Evolutionary conservation across 2,113 vertebrate genomes (phyloP).

Genomic region (Callaeas wilsoni): DNA sequence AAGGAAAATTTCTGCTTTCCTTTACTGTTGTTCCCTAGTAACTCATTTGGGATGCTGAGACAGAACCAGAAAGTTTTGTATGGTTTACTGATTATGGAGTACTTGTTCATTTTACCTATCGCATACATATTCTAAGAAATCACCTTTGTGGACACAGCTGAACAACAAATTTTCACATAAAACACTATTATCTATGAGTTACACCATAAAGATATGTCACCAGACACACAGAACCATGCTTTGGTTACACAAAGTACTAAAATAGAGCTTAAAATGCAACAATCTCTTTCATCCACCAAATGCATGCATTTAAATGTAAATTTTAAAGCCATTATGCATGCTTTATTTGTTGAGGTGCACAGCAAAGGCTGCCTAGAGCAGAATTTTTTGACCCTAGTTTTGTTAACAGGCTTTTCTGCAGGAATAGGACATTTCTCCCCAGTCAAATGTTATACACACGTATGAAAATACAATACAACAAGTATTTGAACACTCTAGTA

Average conservation of each 20-base stretch:
- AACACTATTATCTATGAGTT: not conserved
- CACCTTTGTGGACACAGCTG: not conserved
- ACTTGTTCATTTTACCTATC: not conserved
- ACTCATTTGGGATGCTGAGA: not conserved
- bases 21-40: not conserved
- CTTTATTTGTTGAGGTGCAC: not conserved
- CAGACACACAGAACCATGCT: not conserved
- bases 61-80: not conserved
- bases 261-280: not conserved
- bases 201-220: not conserved
- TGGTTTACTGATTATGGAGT: not conserved
- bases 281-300: not conserved
- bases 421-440: not conserved
- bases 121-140: not conserved
- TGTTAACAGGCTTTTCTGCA: not conserved
- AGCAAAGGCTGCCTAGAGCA: not conserved
- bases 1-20: not conserved
- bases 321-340: not conserved
- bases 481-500: not conserved
- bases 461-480: not conserved
- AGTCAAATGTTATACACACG: not conserved
- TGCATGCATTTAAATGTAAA: not conserved
- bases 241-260: not conserved
- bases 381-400: not conserved
- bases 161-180: not conserved